phyloP scores from a whole-genome alignment of 2,113 vertebrate genomes.

The Saiga tatarica region DNA sequence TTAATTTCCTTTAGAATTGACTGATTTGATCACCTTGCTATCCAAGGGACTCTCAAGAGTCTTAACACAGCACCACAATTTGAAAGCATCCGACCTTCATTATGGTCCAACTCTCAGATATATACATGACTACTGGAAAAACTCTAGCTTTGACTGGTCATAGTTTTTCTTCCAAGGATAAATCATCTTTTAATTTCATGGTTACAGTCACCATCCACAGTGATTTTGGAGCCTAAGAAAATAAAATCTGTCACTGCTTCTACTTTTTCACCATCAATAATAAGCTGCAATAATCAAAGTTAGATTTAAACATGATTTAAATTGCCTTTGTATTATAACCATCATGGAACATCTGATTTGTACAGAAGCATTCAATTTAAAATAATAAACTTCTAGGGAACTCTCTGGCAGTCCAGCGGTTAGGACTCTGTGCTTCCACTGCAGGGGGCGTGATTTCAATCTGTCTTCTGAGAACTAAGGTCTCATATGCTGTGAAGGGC shows the following conservation, averaged over 20 bases:
- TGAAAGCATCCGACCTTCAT: neutral
- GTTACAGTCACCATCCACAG: neutral
- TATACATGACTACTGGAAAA: neutral
- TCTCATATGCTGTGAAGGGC: neutral
- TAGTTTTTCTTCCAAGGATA: neutral
- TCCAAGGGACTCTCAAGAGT: neutral
- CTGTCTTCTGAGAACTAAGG: neutral
- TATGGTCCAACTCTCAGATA: neutral
- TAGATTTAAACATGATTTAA: neutral
- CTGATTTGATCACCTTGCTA: neutral
- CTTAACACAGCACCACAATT: neutral
- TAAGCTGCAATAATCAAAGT: neutral
- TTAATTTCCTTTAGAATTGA: neutral
- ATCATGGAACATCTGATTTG: neutral
- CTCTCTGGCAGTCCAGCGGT: neutral
- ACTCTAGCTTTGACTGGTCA: neutral
- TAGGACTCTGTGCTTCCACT: neutral
- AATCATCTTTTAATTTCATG: neutral
- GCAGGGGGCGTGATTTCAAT: neutral
- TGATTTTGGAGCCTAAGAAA: neutral
- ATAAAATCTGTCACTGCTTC: neutral
- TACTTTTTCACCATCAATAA: neutral
- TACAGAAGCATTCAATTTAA: neutral
- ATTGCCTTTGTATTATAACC: neutral
- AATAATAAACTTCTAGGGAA: neutral